Conservation (phyloP, 1,140 invertebrate species). For the Plectrocnemia conspersa region DNA sequence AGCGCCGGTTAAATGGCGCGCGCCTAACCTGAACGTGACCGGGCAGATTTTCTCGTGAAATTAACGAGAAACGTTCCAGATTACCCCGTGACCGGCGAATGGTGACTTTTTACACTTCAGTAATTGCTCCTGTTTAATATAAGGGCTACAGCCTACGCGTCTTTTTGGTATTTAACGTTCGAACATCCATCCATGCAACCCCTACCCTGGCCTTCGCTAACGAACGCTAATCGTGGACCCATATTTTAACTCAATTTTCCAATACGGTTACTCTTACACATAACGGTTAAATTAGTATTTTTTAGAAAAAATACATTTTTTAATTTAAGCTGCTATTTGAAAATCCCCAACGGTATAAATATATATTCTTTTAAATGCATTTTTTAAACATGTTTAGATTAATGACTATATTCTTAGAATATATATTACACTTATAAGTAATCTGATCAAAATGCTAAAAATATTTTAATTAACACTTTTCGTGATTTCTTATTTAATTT, state of each 20-base stretch:
- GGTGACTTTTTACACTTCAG: conserved; percentile 33
- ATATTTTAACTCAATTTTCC: conserved; percentile 19
- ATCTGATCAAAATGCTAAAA: too few relatives aligned
- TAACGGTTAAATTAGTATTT: too few relatives aligned
- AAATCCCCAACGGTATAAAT: too few relatives aligned
- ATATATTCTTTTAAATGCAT: too few relatives aligned
- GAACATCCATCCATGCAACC: background rate
- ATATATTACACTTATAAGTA: too few relatives aligned
- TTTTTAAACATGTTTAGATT: too few relatives aligned
- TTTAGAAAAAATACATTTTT: too few relatives aligned
- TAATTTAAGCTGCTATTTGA: too few relatives aligned
- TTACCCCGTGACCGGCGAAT: conserved; percentile 30
- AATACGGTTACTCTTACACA: too few relatives aligned
- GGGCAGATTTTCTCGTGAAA: conserved; percentile 36
- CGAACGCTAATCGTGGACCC: conserved; percentile 24
- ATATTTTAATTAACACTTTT: too few relatives aligned
- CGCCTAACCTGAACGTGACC: conserved; percentile 34
- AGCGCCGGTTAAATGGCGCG: conserved; percentile 33
- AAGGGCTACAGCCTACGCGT: conserved; percentile 16
- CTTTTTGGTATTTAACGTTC: conserved; percentile 26
- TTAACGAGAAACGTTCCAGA: conserved; percentile 36
- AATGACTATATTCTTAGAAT: too few relatives aligned
- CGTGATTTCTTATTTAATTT: too few relatives aligned
- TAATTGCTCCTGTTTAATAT: conserved; percentile 31
- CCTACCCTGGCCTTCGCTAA: conserved; percentile 5